Evolutionary conservation across 2,797 vertebrate species (phyloP), one percentile per base, ranked within the genome.

Genomic region (Neomorphus geoffroyi): DNA sequence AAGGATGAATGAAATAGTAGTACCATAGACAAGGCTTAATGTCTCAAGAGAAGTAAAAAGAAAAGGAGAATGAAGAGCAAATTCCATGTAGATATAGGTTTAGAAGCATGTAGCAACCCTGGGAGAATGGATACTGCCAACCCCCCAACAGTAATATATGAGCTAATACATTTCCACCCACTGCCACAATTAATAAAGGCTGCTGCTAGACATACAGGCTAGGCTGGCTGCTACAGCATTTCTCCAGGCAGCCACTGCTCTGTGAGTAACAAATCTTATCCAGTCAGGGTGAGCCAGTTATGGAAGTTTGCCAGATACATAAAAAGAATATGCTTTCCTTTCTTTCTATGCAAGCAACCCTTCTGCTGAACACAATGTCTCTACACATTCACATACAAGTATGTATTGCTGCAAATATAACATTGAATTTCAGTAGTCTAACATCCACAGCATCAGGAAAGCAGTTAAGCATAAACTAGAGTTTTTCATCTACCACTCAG

Each of bases 171-270:
- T 85, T 95, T 79, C 88, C 86, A 79, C 37, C 33, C 46, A 27
- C 50, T 92, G 66, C 70, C 81, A 61, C 71, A 77, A 87, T 85
- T 80, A 78, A 81, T 81, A 90, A 85, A 85, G 80, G 71, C 66
- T 88, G 93, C 86, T 72, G 33, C 69, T 81, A 39, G 80, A 72
- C 33, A 13, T 57, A 60, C 1, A 5, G 62, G 78, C 74, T 86
- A 30, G 69, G 46, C 37, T 86, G 24, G 0, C 53, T 61, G 80
- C 86, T 81, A 46, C 7, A 1, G 50, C 71, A 30, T 77, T 80
- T 85, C 89, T 90, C 83, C 86, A 84, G 86, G 50, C 80, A 81
- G 77, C 70, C 71, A 27, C 61, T 51, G 74, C 80, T 85, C 75
- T 71, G 70, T 82, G 60, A 78, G 80, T 9, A 85, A 73, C 81